Conservation (phyloP, 2,113 vertebrate species). For the Clinocottus analis region DNA sequence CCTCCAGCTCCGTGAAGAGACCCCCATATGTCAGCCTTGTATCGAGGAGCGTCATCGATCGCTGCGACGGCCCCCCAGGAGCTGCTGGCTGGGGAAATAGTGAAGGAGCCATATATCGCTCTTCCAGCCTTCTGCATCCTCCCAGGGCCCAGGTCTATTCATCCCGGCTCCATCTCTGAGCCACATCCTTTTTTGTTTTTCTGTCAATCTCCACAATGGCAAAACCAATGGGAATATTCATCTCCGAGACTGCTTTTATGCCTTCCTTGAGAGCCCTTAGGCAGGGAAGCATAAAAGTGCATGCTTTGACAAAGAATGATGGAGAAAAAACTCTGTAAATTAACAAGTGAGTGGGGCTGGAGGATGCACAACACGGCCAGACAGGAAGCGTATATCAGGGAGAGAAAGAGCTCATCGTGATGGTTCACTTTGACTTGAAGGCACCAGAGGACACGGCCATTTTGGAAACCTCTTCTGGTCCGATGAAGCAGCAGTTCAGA, state of each 20-base stretch:
- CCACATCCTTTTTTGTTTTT: slow-evolving; percentile 19
- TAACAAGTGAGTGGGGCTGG: slow-evolving; percentile 4
- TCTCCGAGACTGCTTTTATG: slow-evolving; percentile 31
- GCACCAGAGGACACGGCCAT: not conserved
- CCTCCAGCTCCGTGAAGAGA: slow-evolving; percentile 25
- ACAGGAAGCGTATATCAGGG: slow-evolving; percentile 34
- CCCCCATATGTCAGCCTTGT: slow-evolving; percentile 54
- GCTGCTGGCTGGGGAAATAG: slow-evolving; percentile 55
- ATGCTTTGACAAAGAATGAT: slow-evolving; percentile 26
- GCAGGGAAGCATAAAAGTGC: slow-evolving; percentile 26
- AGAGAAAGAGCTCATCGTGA: slow-evolving; percentile 23
- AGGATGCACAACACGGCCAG: slow-evolving; percentile 9
- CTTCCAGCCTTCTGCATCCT: slow-evolving; percentile 47
- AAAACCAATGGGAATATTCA: not conserved
- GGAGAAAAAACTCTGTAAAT: slow-evolving; percentile 27
- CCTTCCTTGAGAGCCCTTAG: slow-evolving; percentile 32
- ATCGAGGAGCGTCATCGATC: slow-evolving; percentile 61
- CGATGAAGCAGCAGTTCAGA: slow-evolving; percentile 16
- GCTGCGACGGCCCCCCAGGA: slow-evolving; percentile 40
- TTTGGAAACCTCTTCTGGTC: not conserved
- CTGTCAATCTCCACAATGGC: slow-evolving; percentile 1
- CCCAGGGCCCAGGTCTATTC: slow-evolving; percentile 35
- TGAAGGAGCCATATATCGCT: slow-evolving; percentile 35
- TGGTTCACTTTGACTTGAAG: slow-evolving; percentile 30
- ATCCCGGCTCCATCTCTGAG: slow-evolving; percentile 27